Evolutionary conservation across 2,797 vertebrate genomes (phyloP), one percentile per base, ranked within the genome.

Genomic region (Cheracebus regulus): DNA sequence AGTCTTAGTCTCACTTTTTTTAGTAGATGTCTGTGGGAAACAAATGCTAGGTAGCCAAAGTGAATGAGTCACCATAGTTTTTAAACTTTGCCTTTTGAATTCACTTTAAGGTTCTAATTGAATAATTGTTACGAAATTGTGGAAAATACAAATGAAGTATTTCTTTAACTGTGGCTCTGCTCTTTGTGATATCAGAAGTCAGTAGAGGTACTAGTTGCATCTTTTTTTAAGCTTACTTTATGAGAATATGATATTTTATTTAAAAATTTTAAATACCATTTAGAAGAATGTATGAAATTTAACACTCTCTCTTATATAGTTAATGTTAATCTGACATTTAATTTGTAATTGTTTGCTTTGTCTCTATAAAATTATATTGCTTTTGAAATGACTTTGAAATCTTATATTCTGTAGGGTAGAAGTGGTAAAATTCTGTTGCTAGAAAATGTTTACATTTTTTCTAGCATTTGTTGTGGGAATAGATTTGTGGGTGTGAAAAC

Each of bases 391-490:
- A 93, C 36, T 73, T 93, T 46, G 64, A 64, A 33, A 72, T 57
- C 7, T 67, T 24, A 28, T 26, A n/a, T 88, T 85, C 48, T 73
- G 1, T 87, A 4, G n/a, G 14, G 52, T 75, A 76, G 20, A 26
- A 89, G 5, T 76, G 8, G 1, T 89, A 93, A 73, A 89, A 82
- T 94, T 96, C 33, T 85, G 48, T 30, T 90, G 24, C 20, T 93
- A 41, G 48, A 76, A 67, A 80, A 72, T 57, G 10, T 90, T 90
- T 85, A 75, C 8, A 41, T 90, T 96, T 95, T 90, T 28, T 96
- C 2, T 85, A 33, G 14, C 41, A 85, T 93, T 85, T 94, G 5
- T 64, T 93, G 28, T 41, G 46, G 7, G 15, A 52, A 58, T 76
- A 67, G 13, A 14, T 90, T 90, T 55, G 26, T 87, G 39, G 15